Evolutionary conservation across 2,113 vertebrate species (phyloP), one percentile per base, ranked within the genome.

Genomic region (Talpa occidentalis): DNA sequence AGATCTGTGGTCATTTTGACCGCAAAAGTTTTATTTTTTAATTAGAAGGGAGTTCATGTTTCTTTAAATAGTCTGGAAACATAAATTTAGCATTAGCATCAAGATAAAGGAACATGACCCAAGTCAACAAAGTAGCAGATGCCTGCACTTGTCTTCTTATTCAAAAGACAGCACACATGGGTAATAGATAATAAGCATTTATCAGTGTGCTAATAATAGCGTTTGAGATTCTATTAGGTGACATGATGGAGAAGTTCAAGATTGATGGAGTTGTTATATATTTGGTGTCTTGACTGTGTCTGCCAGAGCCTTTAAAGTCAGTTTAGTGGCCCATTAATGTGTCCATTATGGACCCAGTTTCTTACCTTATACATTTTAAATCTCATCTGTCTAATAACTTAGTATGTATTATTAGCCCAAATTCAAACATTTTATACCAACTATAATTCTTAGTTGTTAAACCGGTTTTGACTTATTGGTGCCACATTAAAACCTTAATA

Each of bases 371-470:
- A 95, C 93, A 96, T 97, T 97, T 97, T 77, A 97, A 97, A 96
- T 97, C 89, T 97, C 94, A 83, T 95, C 95, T 96, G 92, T 96
- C 96, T 97, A 92, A 89, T 97, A 96, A 96, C 90, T 90, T 96
- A 94, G 90, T 96, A 69, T 96, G 52, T 88, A 81, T 95, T 97
- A 97, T 96, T 97, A 97, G 90, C 90, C 64, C n/a, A 93, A 96
- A 97, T 97, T 96, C 88, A 96, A 97, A 96, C 95, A 95, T 96
- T 97, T 97, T 97, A 97, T 92, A 92, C 81, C 84, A 97, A 93
- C 97, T 94, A 89, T 97, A 97, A 97, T 96, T 97, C 88, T 81
- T 96, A 94, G 93, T 93, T 97, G 95, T 97, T 96, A 97, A 97
- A 96, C 88, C 64, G 79, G 92, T 91, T 97, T 97, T 97, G 95